These are phyloP conservation scores for Aphelinus certus DNA, from an alignment of 1,140 invertebrate genomes.

Conservation along the genomic window DNA sequence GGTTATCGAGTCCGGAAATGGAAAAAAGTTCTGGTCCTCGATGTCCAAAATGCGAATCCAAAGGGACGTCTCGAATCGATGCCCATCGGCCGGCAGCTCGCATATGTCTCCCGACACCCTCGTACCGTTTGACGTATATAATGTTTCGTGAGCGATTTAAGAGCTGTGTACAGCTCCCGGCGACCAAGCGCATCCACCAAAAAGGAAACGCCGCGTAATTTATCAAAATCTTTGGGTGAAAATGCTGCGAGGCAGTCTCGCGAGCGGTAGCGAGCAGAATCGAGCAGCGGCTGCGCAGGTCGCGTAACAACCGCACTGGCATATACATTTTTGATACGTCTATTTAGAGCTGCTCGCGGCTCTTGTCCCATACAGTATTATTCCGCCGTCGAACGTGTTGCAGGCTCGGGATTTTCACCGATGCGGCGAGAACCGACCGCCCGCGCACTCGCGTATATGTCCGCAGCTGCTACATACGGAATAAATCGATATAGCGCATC, in stretches of 20 bases:
- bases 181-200: neutral
- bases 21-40: too few species aligned
- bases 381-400: constrained; percentile 12
- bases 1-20: too few species aligned
- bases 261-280: neutral
- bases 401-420: constrained; percentile 23
- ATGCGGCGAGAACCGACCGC: neutral
- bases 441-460: constrained; percentile 5
- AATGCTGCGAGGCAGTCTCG: neutral
- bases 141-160: too few species aligned
- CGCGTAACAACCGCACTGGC: constrained; percentile 14
- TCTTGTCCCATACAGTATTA: neutral
- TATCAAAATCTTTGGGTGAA: neutral
- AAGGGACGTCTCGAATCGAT: too few species aligned
- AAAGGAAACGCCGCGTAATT: neutral
- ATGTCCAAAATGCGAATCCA: too few species aligned
- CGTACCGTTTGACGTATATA: too few species aligned
- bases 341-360: constrained; percentile 24
- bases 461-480: constrained; percentile 1
- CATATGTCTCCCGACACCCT: too few species aligned
- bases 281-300: neutral
- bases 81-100: too few species aligned
- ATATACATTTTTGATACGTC: constrained; percentile 30
- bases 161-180: neutral
- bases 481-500: constrained; percentile 39